phyloP scores from a whole-genome alignment of 2,888 invertebrate genomes.

The Allacma fusca region DNA sequence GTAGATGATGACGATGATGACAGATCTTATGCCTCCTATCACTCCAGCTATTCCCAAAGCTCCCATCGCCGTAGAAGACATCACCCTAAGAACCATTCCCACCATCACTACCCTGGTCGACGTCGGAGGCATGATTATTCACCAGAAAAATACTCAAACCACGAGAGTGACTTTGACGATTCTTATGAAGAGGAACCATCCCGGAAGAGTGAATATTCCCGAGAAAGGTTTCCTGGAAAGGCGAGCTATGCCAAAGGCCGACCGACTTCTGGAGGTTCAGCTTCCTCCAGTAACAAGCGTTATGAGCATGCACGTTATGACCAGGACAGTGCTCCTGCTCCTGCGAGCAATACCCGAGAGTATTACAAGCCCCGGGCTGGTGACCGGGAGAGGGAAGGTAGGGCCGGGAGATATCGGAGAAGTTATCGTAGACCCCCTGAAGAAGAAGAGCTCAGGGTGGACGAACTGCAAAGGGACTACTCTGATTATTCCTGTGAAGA shows the following conservation, averaged over 20 bases:
- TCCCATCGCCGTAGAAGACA: slow-evolving; percentile 1
- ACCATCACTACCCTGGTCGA: background rate
- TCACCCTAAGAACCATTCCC: background rate
- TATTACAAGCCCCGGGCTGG: slow-evolving; percentile 12
- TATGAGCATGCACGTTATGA: slow-evolving; percentile 40
- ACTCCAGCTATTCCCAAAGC: slow-evolving; percentile 46
- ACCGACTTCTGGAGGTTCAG: slow-evolving; percentile 28
- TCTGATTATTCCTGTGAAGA: slow-evolving; percentile 63
- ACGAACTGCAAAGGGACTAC: slow-evolving; percentile 60
- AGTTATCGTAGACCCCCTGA: slow-evolving; percentile 31
- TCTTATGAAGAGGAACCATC: slow-evolving; percentile 61
- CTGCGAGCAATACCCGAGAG: slow-evolving; percentile 6
- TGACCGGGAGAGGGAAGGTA: slow-evolving; percentile 21
- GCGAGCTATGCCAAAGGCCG: background rate
- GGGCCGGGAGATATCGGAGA: slow-evolving; percentile 1
- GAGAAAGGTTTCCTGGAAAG: background rate
- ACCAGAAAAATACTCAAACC: slow-evolving; percentile 57
- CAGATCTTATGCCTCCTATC: slow-evolving; percentile 55
- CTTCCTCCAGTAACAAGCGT: background rate
- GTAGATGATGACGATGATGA: slow-evolving; percentile 59
- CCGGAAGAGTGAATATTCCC: slow-evolving; percentile 61
- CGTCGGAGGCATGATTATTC: slow-evolving; percentile 37
- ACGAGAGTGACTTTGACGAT: slow-evolving; percentile 59
- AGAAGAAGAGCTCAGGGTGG: slow-evolving; percentile 30
- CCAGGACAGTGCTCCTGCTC: slow-evolving; percentile 9